phyloP scores from a whole-genome alignment of 2,888 invertebrate species.

The Stramonita haemastoma region DNA sequence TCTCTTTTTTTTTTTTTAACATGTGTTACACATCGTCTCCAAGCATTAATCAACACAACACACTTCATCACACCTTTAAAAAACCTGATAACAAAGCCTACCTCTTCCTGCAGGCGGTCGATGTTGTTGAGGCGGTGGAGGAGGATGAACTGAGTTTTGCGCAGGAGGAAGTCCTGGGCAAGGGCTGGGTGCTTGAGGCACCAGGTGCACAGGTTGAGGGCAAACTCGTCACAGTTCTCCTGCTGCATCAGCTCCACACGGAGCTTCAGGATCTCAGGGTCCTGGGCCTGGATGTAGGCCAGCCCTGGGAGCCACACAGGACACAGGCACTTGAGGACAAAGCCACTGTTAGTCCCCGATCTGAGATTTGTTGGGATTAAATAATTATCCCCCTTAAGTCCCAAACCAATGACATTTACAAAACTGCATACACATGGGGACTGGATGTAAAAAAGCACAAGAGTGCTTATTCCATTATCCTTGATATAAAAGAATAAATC shows the following conservation, averaged over 20 bases:
- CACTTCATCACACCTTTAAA: not conserved
- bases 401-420: no score
- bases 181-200: conserved; percentile 69
- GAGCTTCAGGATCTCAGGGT: conserved; percentile 68
- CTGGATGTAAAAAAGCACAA: no score
- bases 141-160: conserved; percentile 68
- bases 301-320: conserved; percentile 34
- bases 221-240: conserved; percentile 75
- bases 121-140: conserved; percentile 67
- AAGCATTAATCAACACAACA: not conserved
- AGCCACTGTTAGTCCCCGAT: no score
- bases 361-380: no score
- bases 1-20: no score
- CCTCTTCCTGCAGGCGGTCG: conserved; percentile 72
- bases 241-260: conserved; percentile 75
- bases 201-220: conserved; percentile 73
- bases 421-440: no score
- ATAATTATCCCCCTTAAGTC: no score
- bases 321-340: no score
- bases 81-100: conserved; percentile 39
- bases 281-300: conserved; percentile 64
- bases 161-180: conserved; percentile 66
- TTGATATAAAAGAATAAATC: no score
- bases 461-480: no score
- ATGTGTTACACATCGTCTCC: not conserved